These are phyloP conservation scores for Microctenopoma stevenorrisi DNA, from an alignment of 2,797 vertebrate species.

Conservation along the genomic window DNA sequence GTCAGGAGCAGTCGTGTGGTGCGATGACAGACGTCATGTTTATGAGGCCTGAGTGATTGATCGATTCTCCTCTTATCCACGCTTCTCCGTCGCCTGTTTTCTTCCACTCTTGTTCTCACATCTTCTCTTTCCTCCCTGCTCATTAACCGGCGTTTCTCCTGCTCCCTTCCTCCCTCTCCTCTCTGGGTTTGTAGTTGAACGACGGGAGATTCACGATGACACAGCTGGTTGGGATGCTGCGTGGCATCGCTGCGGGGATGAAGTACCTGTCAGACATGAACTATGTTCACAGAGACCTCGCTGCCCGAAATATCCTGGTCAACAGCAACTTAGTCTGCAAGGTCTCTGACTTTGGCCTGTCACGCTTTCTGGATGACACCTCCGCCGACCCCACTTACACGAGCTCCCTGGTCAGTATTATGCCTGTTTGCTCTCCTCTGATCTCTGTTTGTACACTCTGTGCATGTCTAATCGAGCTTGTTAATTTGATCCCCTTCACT, in stretches of 20 bases:
- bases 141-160: slow-evolving; percentile 15
- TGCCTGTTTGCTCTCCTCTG: not conserved
- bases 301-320: slow-evolving; percentile 97
- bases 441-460: slow-evolving; percentile 26
- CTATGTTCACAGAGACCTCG: slow-evolving; percentile 97
- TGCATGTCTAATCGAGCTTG: slow-evolving; percentile 49
- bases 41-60: slow-evolving; percentile 63
- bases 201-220: slow-evolving; percentile 98
- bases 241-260: slow-evolving; percentile 96
- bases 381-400: slow-evolving; percentile 96
- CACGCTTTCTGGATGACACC: slow-evolving; percentile 96
- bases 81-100: slow-evolving; percentile 4
- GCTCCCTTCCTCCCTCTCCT: not conserved
- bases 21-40: slow-evolving; percentile 73
- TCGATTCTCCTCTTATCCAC: slow-evolving; percentile 40
- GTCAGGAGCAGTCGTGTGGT: slow-evolving; percentile 59
- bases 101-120: slow-evolving; percentile 18
- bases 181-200: slow-evolving; percentile 85
- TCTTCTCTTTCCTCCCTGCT: not conserved
- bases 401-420: slow-evolving; percentile 91
- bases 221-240: slow-evolving; percentile 97
- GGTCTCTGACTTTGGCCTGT: slow-evolving; percentile 97
- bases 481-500: slow-evolving; percentile 50
- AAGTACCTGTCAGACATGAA: slow-evolving; percentile 99
- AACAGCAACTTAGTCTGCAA: slow-evolving; percentile 99